These are phyloP conservation scores for Clarias fuscus DNA, from an alignment of 2,797 vertebrate genomes.

Conservation along the genomic window DNA sequence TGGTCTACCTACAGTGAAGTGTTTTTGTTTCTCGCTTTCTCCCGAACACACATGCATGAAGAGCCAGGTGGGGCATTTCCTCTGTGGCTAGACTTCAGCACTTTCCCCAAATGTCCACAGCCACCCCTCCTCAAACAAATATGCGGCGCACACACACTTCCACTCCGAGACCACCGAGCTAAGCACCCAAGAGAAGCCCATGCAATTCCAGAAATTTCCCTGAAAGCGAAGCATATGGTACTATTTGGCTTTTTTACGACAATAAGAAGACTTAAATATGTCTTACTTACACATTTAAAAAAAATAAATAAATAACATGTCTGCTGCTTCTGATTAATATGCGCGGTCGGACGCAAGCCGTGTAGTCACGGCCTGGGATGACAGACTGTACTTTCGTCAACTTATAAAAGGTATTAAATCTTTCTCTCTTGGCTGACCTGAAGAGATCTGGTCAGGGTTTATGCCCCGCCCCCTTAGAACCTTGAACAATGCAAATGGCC, in stretches of 20 bases:
- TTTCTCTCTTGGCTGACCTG: constrained; percentile 17
- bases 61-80: constrained; percentile 56
- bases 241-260: constrained; percentile 14
- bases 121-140: constrained; percentile 46
- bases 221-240: constrained; percentile 42
- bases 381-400: constrained; percentile 15
- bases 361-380: not conserved
- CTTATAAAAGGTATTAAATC: constrained; percentile 29
- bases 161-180: constrained; percentile 41
- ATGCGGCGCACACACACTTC: constrained; percentile 39
- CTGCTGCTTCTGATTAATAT: constrained; percentile 17
- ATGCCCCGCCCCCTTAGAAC: not conserved
- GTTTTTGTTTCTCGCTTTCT: constrained; percentile 52
- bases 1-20: constrained; percentile 61
- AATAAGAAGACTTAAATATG: constrained; percentile 26
- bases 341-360: not conserved
- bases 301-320: not conserved
- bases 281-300: not conserved
- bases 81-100: constrained; percentile 52
- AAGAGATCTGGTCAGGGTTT: constrained; percentile 28
- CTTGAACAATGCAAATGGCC: constrained; percentile 40
- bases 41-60: constrained; percentile 46
- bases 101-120: constrained; percentile 46
- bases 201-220: constrained; percentile 31
- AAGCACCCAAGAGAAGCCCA: constrained; percentile 45